A percentile compares a stretch with the other conserved stretches of the same genome.
Conservation (phyloP, 92 coral and sea anemone species). For the Parazoanthus atlanticus region DNA sequence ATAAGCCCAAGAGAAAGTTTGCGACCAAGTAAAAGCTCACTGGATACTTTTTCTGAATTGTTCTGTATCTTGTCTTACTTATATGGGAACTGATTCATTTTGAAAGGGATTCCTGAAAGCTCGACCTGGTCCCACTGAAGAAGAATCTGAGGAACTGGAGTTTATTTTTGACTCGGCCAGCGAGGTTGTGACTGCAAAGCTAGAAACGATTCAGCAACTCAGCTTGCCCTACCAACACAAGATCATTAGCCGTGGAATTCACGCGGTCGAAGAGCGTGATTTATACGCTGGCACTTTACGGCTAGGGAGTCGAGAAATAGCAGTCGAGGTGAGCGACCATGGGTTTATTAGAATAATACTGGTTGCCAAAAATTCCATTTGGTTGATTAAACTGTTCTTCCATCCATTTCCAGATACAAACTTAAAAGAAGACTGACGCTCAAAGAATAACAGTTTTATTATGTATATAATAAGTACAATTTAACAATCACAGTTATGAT, state of each 20-base stretch:
- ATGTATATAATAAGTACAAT: not conserved
- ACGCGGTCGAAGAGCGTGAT: conserved; percentile 54
- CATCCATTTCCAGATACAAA: too few relatives aligned
- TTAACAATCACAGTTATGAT: not conserved
- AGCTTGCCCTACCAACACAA: conserved; percentile 45
- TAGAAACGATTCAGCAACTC: conserved; percentile 35
- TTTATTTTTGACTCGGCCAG: conserved; percentile 88
- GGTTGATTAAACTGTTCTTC: not conserved
- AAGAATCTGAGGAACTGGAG: conserved; percentile 49
- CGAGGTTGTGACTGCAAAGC: conserved; percentile 77
- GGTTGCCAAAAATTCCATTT: not conserved
- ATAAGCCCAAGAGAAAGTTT: too few relatives aligned
- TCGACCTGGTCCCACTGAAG: conserved; percentile 4
- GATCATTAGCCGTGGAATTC: conserved; percentile 76
- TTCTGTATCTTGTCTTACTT: not conserved
- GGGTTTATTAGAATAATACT: not conserved
- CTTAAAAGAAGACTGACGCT: not conserved
- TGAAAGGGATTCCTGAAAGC: conserved; percentile 42
- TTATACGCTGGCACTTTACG: conserved; percentile 58
- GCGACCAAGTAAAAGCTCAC: too few relatives aligned
- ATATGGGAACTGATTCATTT: not conserved
- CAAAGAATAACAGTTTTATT: not conserved
- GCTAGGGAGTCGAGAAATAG: conserved; percentile 67
- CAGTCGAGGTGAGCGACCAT: conserved; percentile 68
- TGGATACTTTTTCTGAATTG: not conserved